Conservation (phyloP, 2,888 invertebrate species). For the Lithophane leautieri region DNA sequence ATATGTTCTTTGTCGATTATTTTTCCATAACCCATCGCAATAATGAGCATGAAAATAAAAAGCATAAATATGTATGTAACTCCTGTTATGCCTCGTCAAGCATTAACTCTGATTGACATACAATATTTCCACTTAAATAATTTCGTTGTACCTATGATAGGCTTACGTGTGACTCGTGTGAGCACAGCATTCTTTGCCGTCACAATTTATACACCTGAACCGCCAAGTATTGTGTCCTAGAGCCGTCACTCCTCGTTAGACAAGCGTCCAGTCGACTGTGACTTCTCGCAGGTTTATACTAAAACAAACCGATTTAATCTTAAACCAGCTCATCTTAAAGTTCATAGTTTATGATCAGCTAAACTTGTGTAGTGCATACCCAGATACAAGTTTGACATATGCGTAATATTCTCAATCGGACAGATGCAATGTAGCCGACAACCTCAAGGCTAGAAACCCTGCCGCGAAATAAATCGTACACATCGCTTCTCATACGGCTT, state of each 20-base stretch:
- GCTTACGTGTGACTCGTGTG: constrained; percentile 44
- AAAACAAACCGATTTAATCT: constrained; percentile 54
- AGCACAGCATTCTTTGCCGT: constrained; percentile 67
- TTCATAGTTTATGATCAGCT: constrained; percentile 52
- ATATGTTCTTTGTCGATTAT: constrained; percentile 9
- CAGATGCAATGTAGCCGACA: constrained; percentile 77
- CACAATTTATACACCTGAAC: constrained; percentile 76
- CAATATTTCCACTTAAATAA: constrained; percentile 49
- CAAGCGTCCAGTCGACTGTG: constrained; percentile 73
- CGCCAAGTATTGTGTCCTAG: constrained; percentile 77
- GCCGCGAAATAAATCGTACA: constrained; percentile 80
- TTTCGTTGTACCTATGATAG: constrained; percentile 37
- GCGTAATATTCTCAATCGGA: constrained; percentile 77
- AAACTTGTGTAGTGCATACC: constrained; percentile 42
- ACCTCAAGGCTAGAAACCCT: constrained; percentile 75
- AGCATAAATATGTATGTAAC: constrained; percentile 24
- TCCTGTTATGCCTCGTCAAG: constrained; percentile 29
- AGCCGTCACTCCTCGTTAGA: constrained; percentile 80
- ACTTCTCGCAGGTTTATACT: constrained; percentile 64
- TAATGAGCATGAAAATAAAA: constrained; percentile 24
- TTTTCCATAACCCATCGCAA: constrained; percentile 24
- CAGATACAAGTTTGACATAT: constrained; percentile 69
- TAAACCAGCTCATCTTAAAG: constrained; percentile 63
- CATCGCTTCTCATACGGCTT: constrained; percentile 67
- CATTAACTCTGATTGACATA: constrained; percentile 34